Evolutionary conservation across 1,140 invertebrate species (phyloP).

Genomic region (Camponotus vicinus): DNA sequence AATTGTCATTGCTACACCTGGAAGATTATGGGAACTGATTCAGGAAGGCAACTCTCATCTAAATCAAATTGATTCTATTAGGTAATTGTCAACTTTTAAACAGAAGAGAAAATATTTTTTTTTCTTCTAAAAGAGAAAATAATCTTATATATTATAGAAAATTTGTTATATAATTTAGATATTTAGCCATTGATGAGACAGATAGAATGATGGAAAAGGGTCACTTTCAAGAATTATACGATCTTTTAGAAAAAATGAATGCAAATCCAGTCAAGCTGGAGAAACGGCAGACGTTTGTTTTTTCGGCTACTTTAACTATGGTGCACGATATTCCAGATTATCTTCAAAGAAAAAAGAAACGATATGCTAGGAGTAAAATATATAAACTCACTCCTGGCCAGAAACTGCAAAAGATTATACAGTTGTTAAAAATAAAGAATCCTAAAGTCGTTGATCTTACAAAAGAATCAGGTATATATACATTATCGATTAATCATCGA

Average conservation of each 20-base stretch:
- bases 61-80: slow-evolving; percentile 90
- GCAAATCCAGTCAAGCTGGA: slow-evolving; percentile 87
- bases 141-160: slow-evolving; percentile 51
- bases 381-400: slow-evolving; percentile 90
- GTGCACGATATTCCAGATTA: slow-evolving; percentile 94
- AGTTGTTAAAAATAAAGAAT: slow-evolving; percentile 93
- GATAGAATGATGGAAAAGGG: slow-evolving; percentile 99
- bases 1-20: slow-evolving; percentile 98
- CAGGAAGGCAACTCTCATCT: slow-evolving; percentile 92
- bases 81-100: slow-evolving; percentile 83
- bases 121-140: too few relatives aligned
- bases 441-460: slow-evolving; percentile 98
- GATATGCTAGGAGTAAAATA: slow-evolving; percentile 86
- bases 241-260: slow-evolving; percentile 94
- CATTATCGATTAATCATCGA: slow-evolving; percentile 34
- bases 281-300: slow-evolving; percentile 96
- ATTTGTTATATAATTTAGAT: slow-evolving; percentile 84
- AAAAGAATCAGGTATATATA: slow-evolving; percentile 87
- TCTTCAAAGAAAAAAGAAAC: slow-evolving; percentile 89
- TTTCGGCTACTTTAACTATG: slow-evolving; percentile 98
- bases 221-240: slow-evolving; percentile 97
- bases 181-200: slow-evolving; percentile 98
- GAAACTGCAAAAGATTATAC: slow-evolving; percentile 91
- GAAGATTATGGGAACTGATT: slow-evolving; percentile 97
- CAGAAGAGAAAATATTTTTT: too few relatives aligned